Conservation (phyloP, 2,113 vertebrate species). For the Hypomesus transpacificus region DNA sequence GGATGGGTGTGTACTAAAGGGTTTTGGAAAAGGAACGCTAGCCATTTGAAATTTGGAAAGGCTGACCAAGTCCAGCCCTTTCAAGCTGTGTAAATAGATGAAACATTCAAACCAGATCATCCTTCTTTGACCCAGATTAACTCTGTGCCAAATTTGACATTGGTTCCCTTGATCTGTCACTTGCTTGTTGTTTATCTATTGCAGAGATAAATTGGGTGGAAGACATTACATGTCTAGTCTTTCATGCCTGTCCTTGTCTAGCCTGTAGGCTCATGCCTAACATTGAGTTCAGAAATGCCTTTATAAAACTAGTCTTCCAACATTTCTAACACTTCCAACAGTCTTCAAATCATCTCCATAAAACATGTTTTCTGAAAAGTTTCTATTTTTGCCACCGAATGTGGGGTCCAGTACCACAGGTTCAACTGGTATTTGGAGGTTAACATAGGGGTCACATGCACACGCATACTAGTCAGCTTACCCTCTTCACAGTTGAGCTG, state of each 20-base stretch:
- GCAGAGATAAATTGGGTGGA: background rate
- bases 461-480: background rate
- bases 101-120: slow-evolving; percentile 39
- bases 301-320: background rate
- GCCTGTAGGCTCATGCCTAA: too few species aligned
- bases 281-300: too few species aligned
- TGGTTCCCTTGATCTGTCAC: slow-evolving; percentile 20
- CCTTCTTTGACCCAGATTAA: slow-evolving; percentile 8
- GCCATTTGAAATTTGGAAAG: slow-evolving; percentile 20
- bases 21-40: slow-evolving; percentile 19
- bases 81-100: slow-evolving; percentile 51
- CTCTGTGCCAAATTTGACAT: slow-evolving; percentile 10
- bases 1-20: slow-evolving; percentile 18
- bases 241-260: background rate
- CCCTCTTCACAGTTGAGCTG: background rate
- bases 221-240: background rate
- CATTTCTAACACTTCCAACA: background rate
- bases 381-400: too few species aligned
- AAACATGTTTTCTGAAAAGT: background rate
- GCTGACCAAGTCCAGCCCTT: slow-evolving; percentile 8
- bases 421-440: background rate
- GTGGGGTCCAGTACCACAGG: background rate
- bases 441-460: background rate
- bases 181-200: background rate
- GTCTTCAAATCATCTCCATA: background rate